Evolutionary conservation across 2,113 vertebrate genomes (phyloP).

Genomic region (Strigops habroptila): DNA sequence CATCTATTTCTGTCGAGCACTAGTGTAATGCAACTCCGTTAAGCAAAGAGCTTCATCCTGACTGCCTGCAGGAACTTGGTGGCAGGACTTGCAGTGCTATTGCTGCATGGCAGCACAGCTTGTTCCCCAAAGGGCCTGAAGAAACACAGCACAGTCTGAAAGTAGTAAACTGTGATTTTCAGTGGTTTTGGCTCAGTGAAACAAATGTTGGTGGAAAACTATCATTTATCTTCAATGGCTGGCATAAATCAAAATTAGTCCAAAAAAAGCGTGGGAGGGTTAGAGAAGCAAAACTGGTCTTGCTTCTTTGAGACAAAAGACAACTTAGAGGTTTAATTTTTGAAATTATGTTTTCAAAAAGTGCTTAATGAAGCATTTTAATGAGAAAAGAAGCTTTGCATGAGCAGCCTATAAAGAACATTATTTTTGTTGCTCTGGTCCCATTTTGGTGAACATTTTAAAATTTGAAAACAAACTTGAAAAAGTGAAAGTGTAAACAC

Average conservation of each 20-base stretch:
- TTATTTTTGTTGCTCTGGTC: not conserved
- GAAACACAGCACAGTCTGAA: not conserved
- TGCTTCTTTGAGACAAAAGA: not conserved
- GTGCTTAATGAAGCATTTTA: not conserved
- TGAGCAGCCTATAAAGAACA: not conserved
- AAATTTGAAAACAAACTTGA: not conserved
- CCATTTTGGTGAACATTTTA: not conserved
- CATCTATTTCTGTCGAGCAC: rapidly evolving
- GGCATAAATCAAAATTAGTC: not conserved
- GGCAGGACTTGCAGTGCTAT: not conserved
- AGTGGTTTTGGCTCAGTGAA: not conserved
- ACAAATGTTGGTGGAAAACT: not conserved
- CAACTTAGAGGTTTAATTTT: not conserved
- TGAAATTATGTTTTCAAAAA: not conserved
- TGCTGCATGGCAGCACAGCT: not conserved
- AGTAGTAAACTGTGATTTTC: not conserved
- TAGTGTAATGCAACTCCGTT: rapidly evolving
- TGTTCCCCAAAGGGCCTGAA: not conserved
- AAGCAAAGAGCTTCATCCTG: not conserved
- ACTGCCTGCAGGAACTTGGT: rapidly evolving
- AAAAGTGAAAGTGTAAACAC: not conserved
- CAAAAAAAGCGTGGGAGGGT: not conserved
- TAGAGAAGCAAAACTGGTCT: not conserved
- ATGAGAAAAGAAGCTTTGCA: not conserved
- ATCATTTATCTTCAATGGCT: not conserved